Conservation (phyloP, 2,113 vertebrate species). For the Macaca nemestrina region DNA sequence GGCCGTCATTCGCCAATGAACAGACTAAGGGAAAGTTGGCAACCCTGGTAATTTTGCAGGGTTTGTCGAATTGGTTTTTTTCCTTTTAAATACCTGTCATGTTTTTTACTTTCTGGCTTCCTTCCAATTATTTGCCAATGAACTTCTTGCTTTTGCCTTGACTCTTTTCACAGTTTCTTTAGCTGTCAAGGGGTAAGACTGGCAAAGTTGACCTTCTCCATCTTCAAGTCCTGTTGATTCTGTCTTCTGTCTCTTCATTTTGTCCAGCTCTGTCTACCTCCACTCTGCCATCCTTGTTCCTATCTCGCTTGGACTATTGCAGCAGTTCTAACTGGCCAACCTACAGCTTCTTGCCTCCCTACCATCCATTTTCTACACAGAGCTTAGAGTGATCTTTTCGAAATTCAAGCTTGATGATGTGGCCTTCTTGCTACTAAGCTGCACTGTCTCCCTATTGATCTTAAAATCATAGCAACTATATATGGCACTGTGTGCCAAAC, state of each 20-base stretch:
- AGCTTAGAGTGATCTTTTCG: too few species aligned
- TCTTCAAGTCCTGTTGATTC: background rate
- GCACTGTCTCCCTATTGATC: background rate
- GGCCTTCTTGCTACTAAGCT: background rate
- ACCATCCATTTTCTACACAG: rapidly evolving
- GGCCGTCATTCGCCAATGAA: background rate
- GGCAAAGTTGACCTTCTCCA: too few species aligned
- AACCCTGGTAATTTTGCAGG: background rate
- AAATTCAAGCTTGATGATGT: background rate
- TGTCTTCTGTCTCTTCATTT: background rate
- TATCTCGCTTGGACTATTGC: background rate
- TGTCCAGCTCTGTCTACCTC: background rate
- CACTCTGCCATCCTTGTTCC: background rate
- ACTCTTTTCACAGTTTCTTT: background rate
- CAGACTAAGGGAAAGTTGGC: background rate
- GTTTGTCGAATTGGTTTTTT: background rate
- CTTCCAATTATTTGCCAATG: background rate
- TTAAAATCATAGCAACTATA: background rate
- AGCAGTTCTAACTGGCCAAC: too few species aligned
- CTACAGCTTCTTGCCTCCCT: background rate
- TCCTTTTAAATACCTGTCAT: background rate
- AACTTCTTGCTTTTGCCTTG: background rate
- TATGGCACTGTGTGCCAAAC: background rate
- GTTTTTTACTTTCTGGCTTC: background rate
- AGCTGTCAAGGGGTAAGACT: background rate